Evolutionary conservation across 23 tunicate species (phyloP).

Genomic region (Clavelina lepadiformis): DNA sequence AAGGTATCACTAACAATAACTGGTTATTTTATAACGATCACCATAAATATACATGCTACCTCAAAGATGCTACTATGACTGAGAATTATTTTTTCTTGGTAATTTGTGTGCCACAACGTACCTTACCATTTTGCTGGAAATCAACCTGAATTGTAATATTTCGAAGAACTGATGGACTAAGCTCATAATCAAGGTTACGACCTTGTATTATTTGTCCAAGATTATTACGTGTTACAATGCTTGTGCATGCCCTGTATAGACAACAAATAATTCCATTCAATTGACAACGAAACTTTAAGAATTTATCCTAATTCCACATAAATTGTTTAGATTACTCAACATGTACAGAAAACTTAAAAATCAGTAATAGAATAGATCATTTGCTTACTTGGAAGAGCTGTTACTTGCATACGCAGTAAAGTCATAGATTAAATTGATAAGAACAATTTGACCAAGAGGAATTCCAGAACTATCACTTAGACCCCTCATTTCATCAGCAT

Average conservation of each 20-base stretch:
- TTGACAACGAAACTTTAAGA: too few species aligned
- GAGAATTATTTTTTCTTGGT: not conserved
- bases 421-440: slow-evolving; percentile 66
- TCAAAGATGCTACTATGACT: too few species aligned
- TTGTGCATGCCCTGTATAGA: slow-evolving; percentile 70
- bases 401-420: slow-evolving; percentile 19
- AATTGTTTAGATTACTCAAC: too few species aligned
- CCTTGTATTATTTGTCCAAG: slow-evolving; percentile 67
- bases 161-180: slow-evolving; percentile 23
- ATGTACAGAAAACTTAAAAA: too few species aligned
- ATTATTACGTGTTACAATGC: slow-evolving; percentile 71
- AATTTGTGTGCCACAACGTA: not conserved
- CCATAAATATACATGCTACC: too few species aligned
- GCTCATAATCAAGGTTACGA: slow-evolving; percentile 65
- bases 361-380: too few species aligned
- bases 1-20: too few species aligned
- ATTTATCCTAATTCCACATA: too few species aligned
- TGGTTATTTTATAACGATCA: too few species aligned
- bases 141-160: slow-evolving; percentile 64
- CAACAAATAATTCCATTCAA: too few species aligned
- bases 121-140: slow-evolving; percentile 58
- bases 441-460: slow-evolving; percentile 42
- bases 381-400: too few species aligned
- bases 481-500: slow-evolving; percentile 83
- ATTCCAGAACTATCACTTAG: slow-evolving; percentile 36